Evolutionary conservation across 2,888 invertebrate species (phyloP), one percentile per base, ranked within the genome.

Genomic region (Philereme transversata): DNA sequence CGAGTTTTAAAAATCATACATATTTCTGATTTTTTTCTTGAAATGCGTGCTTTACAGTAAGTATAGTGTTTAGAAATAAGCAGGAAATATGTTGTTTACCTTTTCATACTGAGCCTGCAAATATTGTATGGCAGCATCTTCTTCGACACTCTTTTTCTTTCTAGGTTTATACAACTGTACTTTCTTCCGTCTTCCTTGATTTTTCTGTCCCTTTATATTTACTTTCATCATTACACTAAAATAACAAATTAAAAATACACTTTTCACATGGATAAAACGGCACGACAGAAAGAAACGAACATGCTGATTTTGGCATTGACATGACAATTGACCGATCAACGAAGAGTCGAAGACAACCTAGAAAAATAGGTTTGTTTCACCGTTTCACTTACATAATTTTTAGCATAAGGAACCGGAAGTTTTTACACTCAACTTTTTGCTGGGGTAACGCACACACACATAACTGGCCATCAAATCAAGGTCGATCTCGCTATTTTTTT

Each of bases 111-210:
- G 90, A 8, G 88, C 81, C 71, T 87, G 81, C 67, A 93, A 84
- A 78, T 88, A 92, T 77, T 91, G 83, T 68, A 93, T 93, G n/a
- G 90, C 92, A 33, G 87, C 86, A 73, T 91, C 90, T 75, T 93
- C 93, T 67, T 88, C 88, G 0, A 73, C 82, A 59, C 81, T 85
- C 62, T 86, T 89, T 73, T 91, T 93, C 72, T 90, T 90, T 55
- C 87, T 84, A 6, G 92, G 86, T 71, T 88, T 92, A 61, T 85
- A 93, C 4, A 91, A 72, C 57, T 86, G 83, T 36, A 89, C 75
- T 78, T 92, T 92, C 34, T 83, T 83, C 43, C 78, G 78, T 36
- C 75, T 79, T 4, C 70, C 71, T 52, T 72, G 73, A 9, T 72
- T 81, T 56, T 76, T 78, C 6, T 68, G 61, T 5, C 64, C 60